Percentiles rank a stretch among this genome's conserved stretches.
Evolutionary conservation across 2,113 vertebrate genomes (phyloP).

Genomic region (Pithys albifrons): DNA sequence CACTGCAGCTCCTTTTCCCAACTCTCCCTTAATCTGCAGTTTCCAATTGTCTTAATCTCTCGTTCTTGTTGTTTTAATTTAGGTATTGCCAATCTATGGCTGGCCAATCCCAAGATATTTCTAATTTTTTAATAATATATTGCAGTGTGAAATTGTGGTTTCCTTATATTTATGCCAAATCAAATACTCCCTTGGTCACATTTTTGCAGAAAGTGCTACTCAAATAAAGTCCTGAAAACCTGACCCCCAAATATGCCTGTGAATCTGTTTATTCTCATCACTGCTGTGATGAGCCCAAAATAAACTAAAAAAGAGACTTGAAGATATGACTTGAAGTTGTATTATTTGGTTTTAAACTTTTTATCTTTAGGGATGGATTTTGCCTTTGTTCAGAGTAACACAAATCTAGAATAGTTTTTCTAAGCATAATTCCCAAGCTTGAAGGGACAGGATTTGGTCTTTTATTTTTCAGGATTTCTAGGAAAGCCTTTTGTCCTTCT

Average conservation of each 20-base stretch:
- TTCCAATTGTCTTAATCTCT: background rate
- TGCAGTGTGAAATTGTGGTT: background rate
- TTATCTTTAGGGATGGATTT: background rate
- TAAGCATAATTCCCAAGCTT: background rate
- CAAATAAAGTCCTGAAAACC: background rate
- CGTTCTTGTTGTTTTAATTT: background rate
- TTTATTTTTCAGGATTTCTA: background rate
- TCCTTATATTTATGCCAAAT: background rate
- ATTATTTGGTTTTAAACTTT: background rate
- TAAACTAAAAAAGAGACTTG: too few relatives aligned
- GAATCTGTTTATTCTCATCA: background rate
- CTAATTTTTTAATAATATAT: background rate
- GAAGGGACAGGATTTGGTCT: background rate
- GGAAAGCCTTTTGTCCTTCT: background rate
- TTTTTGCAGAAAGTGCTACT: background rate
- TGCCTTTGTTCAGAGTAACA: background rate
- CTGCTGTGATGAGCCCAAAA: background rate
- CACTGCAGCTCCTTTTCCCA: background rate
- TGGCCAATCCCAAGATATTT: background rate
- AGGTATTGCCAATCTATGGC: background rate
- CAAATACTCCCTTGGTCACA: background rate
- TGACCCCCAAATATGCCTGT: background rate
- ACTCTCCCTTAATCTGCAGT: background rate
- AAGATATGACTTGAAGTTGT: background rate
- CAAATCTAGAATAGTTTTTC: background rate